Base-by-base conservation (phyloP, 1,140 invertebrate genomes). In the Phortica variegata region DNA sequence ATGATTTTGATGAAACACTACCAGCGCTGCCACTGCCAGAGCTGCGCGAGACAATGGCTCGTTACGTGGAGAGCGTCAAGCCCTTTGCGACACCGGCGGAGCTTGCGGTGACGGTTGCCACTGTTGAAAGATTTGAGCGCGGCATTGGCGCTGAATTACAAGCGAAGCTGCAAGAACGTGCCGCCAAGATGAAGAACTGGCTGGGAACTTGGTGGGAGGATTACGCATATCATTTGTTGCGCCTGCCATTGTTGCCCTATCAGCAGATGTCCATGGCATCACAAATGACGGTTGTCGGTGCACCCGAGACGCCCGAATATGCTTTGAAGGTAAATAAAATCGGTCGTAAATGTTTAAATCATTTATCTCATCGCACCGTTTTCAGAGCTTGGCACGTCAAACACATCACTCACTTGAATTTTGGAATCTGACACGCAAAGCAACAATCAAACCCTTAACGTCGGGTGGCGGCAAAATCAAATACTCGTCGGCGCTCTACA, bases 171-270 rank as follows among this genome's bases (percentile, higher is more conserved):
- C 84, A 73, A 20, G 44, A 75, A 71, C 39, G 81, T 78, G 69
- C 78, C 79, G 29, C 81, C 80, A 58, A 48, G 12, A 58, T 74
- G 52, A 65, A 57, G 51, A 76, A 75, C 52, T 75, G 78, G 73
- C 44, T 75, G 54, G 73, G 75, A 15, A 83, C 85, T 73, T 88
- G 85, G 85, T 89, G 87, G 87, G 87, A 89, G 71, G 83, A 87
- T 59, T 88, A 85, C 72, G 85, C 85, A 1, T 89, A 89, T 68
- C 78, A 88, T 18, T 60, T 79, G 39, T 78, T 84, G 13, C 75
- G 87, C 23, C 75, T 80, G 33, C 83, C 87, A 0, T 78, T 88
- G 15, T 81, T 88, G 80, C 77, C 77, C 19, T 77, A 66, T 26
- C 71, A 66, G 20, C 61, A 75, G 3, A 79, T 79, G 72, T 44